Conservation (phyloP, 2,888 invertebrate species). For the Chaetogeoica ovagalla region DNA sequence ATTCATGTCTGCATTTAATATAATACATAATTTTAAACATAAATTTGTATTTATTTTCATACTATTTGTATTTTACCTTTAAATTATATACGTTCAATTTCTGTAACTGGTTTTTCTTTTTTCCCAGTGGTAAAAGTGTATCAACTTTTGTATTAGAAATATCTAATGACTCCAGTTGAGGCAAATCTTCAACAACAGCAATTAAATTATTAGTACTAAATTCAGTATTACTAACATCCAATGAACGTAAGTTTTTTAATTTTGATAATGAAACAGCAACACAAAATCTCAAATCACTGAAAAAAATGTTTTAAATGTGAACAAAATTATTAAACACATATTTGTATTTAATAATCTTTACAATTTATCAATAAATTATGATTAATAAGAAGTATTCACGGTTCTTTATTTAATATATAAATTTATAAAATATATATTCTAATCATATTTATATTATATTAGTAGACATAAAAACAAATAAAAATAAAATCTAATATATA, state of each 20-base stretch:
- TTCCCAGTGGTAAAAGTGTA: constrained; percentile 66
- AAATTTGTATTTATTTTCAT: too few relatives aligned
- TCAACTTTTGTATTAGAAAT: constrained; percentile 69
- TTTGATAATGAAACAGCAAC: constrained; percentile 66
- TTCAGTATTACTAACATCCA: constrained; percentile 72
- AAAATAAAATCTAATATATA: neutral
- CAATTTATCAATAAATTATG: too few relatives aligned
- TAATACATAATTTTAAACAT: neutral
- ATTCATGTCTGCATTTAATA: too few relatives aligned
- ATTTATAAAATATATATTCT: too few relatives aligned
- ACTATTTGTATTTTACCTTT: constrained; percentile 36
- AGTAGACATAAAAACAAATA: too few relatives aligned
- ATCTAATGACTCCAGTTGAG: constrained; percentile 67
- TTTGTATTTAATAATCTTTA: too few relatives aligned
- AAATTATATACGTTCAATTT: constrained; percentile 49
- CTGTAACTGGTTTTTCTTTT: constrained; percentile 64
- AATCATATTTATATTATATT: too few relatives aligned
- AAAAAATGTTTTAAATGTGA: constrained; percentile 5
- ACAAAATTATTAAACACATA: too few relatives aligned
- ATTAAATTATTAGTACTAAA: constrained; percentile 69
- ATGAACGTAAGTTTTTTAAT: constrained; percentile 64
- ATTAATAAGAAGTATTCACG: too few relatives aligned
- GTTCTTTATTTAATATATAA: too few relatives aligned
- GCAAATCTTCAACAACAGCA: constrained; percentile 69
- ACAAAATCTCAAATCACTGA: constrained; percentile 59